Conservation (phyloP, 2,888 invertebrate species). For the Molorchus minor region DNA sequence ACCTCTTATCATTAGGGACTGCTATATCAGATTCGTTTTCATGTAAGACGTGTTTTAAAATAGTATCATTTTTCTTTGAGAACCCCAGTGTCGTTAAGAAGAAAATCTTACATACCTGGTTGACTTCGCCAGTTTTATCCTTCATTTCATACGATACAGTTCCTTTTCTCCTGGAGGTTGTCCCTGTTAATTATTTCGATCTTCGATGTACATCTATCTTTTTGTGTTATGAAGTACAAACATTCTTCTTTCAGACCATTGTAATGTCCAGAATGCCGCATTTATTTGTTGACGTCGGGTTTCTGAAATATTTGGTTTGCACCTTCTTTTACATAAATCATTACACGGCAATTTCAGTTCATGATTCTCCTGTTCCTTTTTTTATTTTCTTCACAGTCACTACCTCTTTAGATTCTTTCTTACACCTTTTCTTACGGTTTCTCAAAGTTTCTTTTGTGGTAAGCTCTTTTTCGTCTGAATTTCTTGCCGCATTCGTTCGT, state of each 20-base stretch:
- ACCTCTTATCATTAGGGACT: background rate
- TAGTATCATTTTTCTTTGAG: slow-evolving; percentile 7
- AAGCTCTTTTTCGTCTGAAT: background rate
- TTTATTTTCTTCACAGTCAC: background rate
- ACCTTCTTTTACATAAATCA: slow-evolving; percentile 6
- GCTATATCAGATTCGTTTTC: slow-evolving; percentile 4
- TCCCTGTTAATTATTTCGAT: background rate
- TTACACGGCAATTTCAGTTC: slow-evolving; percentile 3
- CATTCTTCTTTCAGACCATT: slow-evolving; percentile 10
- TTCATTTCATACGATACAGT: background rate
- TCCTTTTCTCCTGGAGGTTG: background rate
- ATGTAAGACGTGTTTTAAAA: slow-evolving; percentile 1
- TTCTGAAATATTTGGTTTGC: slow-evolving; percentile 6
- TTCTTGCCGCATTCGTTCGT: background rate
- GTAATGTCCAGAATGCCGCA: slow-evolving; percentile 4
- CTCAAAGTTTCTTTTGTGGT: background rate
- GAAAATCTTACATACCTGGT: background rate
- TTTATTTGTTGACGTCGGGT: slow-evolving; percentile 4
- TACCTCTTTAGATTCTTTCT: background rate
- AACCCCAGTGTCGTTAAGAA: slow-evolving; percentile 4
- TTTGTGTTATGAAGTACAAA: slow-evolving; percentile 8
- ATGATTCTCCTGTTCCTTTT: slow-evolving; percentile 1
- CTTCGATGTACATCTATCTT: slow-evolving; percentile 1
- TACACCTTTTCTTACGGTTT: background rate
- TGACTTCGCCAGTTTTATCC: background rate